These are phyloP conservation scores for Brachionus paranguensis DNA, from an alignment of 1,140 invertebrate species.

Conservation along the genomic window DNA sequence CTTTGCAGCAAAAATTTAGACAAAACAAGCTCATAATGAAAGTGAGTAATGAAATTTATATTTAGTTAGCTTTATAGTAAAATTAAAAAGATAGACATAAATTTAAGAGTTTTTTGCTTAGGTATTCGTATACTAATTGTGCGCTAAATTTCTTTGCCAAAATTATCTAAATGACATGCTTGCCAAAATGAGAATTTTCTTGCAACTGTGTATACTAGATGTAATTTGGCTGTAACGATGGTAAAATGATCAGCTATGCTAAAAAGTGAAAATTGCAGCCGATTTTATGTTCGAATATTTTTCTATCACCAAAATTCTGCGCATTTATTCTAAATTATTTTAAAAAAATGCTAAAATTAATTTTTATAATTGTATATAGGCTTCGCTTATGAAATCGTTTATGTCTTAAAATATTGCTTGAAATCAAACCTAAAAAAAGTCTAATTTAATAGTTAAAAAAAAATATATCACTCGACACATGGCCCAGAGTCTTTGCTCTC, in stretches of 20 bases:
- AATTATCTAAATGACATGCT: background rate
- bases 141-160: background rate
- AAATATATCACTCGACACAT: too few relatives aligned
- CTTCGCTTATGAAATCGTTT: too few relatives aligned
- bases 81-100: background rate
- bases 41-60: background rate
- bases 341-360: background rate
- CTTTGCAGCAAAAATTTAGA: background rate
- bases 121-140: background rate
- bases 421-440: too few relatives aligned
- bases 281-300: background rate
- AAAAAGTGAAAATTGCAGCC: background rate
- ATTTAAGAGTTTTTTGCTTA: background rate
- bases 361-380: background rate
- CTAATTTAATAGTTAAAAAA: too few relatives aligned
- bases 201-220: background rate
- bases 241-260: background rate
- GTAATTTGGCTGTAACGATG: background rate
- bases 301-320: background rate
- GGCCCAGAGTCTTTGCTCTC: too few relatives aligned
- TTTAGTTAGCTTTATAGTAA: background rate
- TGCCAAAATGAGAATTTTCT: background rate
- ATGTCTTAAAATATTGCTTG: too few relatives aligned
- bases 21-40: conserved; percentile 1
- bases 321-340: background rate